These are phyloP conservation scores for Zaprionus obscuricornis DNA, from an alignment of 2,888 invertebrate genomes.

Conservation along the genomic window DNA sequence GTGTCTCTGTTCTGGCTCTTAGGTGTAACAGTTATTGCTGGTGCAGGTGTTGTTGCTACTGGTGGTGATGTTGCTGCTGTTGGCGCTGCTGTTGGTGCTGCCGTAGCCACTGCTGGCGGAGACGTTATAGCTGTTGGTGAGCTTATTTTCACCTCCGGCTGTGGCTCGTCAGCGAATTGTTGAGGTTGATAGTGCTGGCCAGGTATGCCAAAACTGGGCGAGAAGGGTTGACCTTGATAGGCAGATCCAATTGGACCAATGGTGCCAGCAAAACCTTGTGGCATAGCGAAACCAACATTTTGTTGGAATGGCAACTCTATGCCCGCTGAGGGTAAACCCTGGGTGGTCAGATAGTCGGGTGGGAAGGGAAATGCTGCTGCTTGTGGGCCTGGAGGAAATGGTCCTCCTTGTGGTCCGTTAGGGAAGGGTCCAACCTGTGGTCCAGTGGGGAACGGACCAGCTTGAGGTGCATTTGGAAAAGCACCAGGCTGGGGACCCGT, in stretches of 20 bases:
- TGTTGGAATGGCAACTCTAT: conserved; percentile 45
- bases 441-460: conserved; percentile 3
- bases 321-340: conserved; percentile 48
- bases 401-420: neutral
- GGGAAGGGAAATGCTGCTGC: conserved; percentile 17
- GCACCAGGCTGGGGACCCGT: neutral
- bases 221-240: conserved; percentile 47
- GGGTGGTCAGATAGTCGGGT: conserved; percentile 52
- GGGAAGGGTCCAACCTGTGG: no score
- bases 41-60: neutral
- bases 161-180: conserved; percentile 48
- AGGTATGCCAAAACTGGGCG: conserved; percentile 57
- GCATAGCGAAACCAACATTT: conserved; percentile 38
- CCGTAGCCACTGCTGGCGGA: no score
- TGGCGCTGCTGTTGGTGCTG: conserved; percentile 3
- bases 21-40: conserved; percentile 9
- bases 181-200: conserved; percentile 44
- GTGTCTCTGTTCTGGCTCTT: conserved; percentile 48
- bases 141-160: conserved; percentile 4
- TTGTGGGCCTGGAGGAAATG: conserved; percentile 18
- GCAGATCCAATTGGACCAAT: no score
- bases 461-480: conserved; percentile 18
- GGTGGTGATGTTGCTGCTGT: neutral
- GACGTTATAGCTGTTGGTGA: no score
- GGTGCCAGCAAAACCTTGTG: conserved; percentile 35